Conservation (phyloP, 2,797 vertebrate genomes). For the Cirrhinus molitorella region DNA sequence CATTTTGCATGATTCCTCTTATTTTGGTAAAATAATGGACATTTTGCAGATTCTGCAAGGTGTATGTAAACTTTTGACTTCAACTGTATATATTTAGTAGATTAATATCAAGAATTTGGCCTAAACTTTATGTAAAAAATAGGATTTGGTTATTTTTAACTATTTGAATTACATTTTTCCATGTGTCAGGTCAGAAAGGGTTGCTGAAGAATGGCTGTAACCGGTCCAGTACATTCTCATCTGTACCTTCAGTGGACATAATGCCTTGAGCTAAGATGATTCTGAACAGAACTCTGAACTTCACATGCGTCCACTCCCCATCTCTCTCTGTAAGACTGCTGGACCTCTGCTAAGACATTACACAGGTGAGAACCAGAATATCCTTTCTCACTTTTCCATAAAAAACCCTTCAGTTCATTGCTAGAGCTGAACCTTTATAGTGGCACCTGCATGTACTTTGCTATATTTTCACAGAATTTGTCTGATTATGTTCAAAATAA, state of each 20-base stretch:
- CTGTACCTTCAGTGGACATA: constrained; percentile 25
- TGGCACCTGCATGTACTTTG: neutral
- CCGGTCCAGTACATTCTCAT: constrained; percentile 26
- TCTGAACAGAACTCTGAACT: constrained; percentile 45
- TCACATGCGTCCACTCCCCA: constrained; percentile 16
- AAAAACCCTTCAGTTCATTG: constrained; percentile 40
- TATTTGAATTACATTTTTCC: neutral
- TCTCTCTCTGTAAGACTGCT: constrained; percentile 22
- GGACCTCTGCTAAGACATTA: constrained; percentile 38
- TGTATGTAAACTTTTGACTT: too few relatives aligned
- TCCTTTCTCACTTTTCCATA: constrained; percentile 53
- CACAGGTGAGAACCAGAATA: constrained; percentile 57
- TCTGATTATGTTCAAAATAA: neutral
- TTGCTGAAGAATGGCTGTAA: neutral
- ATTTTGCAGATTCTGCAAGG: too few relatives aligned
- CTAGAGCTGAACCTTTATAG: neutral
- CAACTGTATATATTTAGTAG: too few relatives aligned
- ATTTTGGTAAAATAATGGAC: too few relatives aligned
- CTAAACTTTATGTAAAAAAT: too few relatives aligned
- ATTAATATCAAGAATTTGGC: too few relatives aligned
- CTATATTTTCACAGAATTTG: neutral
- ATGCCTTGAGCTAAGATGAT: constrained; percentile 31
- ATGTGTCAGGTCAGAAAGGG: neutral
- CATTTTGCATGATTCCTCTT: too few relatives aligned
- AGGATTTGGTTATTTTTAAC: neutral